These are phyloP conservation scores for Cheirogaleus medius DNA, from an alignment of 2,113 vertebrate genomes.

Conservation along the genomic window DNA sequence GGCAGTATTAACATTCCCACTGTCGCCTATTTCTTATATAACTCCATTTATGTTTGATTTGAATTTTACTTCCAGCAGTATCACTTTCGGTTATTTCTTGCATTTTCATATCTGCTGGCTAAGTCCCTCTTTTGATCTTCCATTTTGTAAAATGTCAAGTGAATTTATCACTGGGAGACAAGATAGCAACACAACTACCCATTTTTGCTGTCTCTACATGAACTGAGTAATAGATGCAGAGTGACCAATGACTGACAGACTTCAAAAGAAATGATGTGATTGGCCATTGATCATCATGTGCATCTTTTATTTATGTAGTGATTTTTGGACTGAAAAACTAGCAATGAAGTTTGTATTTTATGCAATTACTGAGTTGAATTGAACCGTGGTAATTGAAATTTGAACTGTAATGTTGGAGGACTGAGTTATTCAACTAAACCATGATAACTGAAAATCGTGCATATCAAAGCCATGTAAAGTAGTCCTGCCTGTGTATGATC, in stretches of 20 bases:
- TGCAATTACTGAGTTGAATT: neutral
- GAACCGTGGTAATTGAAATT: slow-evolving; percentile 34
- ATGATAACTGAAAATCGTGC: neutral
- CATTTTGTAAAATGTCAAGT: neutral
- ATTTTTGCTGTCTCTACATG: neutral
- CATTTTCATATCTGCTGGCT: neutral
- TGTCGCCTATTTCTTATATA: neutral
- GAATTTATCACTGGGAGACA: neutral
- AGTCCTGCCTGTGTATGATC: neutral
- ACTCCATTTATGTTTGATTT: neutral
- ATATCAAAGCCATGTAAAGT: neutral
- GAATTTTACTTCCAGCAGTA: neutral
- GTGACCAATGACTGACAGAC: neutral
- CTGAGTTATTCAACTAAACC: slow-evolving; percentile 41
- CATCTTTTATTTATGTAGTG: neutral
- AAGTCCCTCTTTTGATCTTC: neutral
- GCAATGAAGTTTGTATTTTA: neutral
- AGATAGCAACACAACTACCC: neutral
- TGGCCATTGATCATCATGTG: neutral
- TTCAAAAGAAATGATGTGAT: neutral
- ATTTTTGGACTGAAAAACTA: slow-evolving; percentile 4
- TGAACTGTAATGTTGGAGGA: neutral
- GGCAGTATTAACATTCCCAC: neutral
- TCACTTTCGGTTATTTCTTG: neutral
- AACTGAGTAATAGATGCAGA: neutral